Conservation (phyloP, 2,797 vertebrate genomes). For the Myotis daubentonii region DNA sequence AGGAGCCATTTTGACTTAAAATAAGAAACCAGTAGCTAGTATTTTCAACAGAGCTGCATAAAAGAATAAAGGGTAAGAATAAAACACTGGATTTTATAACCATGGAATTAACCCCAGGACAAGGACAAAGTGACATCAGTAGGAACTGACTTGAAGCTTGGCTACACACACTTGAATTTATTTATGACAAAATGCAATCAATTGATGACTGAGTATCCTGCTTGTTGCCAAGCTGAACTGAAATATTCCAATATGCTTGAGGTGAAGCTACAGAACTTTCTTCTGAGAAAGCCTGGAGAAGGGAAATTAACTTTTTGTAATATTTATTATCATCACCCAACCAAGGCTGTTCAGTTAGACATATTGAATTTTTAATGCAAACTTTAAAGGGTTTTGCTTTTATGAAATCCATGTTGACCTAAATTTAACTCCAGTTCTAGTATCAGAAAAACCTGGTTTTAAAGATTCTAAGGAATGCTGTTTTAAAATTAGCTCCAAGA, state of each 20-base stretch:
- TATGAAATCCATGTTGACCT: conserved; percentile 56
- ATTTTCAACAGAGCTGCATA: conserved; percentile 57
- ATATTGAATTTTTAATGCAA: conserved; percentile 74
- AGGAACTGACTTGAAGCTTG: neutral
- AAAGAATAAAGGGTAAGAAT: conserved; percentile 68
- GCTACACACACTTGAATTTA: conserved; percentile 51
- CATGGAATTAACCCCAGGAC: neutral
- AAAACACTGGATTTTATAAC: conserved; percentile 50
- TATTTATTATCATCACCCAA: conserved; percentile 62
- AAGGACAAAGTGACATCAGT: neutral
- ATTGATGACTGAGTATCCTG: conserved; percentile 32
- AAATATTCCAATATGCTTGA: conserved; percentile 70
- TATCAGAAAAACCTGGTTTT: conserved; percentile 66
- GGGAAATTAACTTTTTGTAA: conserved; percentile 68
- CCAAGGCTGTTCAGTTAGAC: conserved; percentile 66
- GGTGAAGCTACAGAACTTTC: conserved; percentile 63
- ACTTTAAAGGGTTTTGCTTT: conserved; percentile 69
- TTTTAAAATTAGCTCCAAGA: conserved; percentile 60
- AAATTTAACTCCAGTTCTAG: conserved; percentile 70
- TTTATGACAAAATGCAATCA: conserved; percentile 53
- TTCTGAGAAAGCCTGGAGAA: conserved; percentile 67
- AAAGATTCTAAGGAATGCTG: conserved; percentile 38
- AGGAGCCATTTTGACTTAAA: conserved; percentile 56
- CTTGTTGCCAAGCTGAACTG: conserved; percentile 60
- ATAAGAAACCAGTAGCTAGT: conserved; percentile 32